Base-by-base conservation (phyloP, 2,113 vertebrate genomes). In the Sturnira hondurensis region DNA sequence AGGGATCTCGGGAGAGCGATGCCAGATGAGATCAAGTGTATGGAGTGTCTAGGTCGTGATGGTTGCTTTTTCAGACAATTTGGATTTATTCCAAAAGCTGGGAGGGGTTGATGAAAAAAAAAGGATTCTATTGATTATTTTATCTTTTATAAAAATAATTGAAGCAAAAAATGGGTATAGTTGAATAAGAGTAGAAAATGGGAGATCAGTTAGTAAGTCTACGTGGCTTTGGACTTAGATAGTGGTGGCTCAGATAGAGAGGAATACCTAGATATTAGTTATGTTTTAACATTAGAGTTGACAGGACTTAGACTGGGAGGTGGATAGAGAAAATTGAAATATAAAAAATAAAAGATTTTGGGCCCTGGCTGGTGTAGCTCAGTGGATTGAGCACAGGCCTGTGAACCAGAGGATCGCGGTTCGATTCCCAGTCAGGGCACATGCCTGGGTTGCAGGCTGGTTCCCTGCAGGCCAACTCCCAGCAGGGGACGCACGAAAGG, bases 101-200 rank as follows among this genome's bases (percentile, higher is more conserved):
- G 85, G 63, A 85, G 26, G 93, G 76, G 36, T 13, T 76, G 47
- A 3, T 47, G 26, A 70, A 84, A 74, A 77, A 74, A 77, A 88
- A 52, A 4, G 78, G 54, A 33, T 5, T 11, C 17, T 31, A 33
- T 54, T 52, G 81, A 52, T 95, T 33, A 88, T 24, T 76, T 36
- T 88, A 83, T 70, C 38, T 85, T 94, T 70, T 16, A 76, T 33
- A 90, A 86, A 89, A 61, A 41, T 52, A 50, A 74, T 71, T 24
- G 47, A 16, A 68, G 16, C 20, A 33, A 76, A 33, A 93, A 87
- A 52, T 52, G 19, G 43, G 58, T 41, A 47, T 84, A 20, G 47
- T n/a, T 91, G 56, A 92, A 31, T 82, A 82, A 94, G 43, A 63
- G 38, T 58, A 71, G 15, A 89, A 92, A 94, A 89, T 24, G 38